Evolutionary conservation across 2,113 vertebrate genomes (phyloP).

Genomic region (Gobio gobio): DNA sequence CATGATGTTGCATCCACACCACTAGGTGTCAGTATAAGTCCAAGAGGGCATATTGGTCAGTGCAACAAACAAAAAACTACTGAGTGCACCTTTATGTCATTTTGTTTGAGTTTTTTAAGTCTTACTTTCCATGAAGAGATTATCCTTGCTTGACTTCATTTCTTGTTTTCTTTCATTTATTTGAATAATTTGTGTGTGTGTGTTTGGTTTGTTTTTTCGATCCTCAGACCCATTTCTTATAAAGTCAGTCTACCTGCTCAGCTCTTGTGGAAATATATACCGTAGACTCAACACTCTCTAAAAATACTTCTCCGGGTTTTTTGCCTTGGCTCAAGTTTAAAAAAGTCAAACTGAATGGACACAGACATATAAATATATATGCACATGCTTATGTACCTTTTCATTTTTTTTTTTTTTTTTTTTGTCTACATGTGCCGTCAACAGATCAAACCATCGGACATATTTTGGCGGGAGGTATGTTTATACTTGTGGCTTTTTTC

Average conservation of each 20-base stretch:
- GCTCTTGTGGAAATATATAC: constrained; percentile 48
- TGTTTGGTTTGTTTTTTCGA: constrained; percentile 14
- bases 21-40: background rate
- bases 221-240: constrained; percentile 22
- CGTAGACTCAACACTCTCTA: constrained; percentile 59
- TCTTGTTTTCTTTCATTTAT: background rate
- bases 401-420: constrained; percentile 31
- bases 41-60: background rate
- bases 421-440: constrained; percentile 52
- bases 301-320: constrained; percentile 45
- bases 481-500: constrained; percentile 51
- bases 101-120: background rate
- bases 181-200: background rate
- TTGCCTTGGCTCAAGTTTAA: constrained; percentile 29
- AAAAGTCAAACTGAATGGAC: constrained; percentile 29
- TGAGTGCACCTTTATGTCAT: background rate
- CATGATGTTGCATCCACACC: background rate
- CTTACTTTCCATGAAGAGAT: background rate
- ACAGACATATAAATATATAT: constrained; percentile 44
- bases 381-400: constrained; percentile 42
- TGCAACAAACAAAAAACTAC: background rate
- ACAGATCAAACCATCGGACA: constrained; percentile 46
- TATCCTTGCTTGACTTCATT: background rate
- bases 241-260: constrained; percentile 43
- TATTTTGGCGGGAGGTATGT: constrained; percentile 46